Evolutionary conservation across 1,140 invertebrate genomes (phyloP).

Genomic region (Archegozetes longisetosus): DNA sequence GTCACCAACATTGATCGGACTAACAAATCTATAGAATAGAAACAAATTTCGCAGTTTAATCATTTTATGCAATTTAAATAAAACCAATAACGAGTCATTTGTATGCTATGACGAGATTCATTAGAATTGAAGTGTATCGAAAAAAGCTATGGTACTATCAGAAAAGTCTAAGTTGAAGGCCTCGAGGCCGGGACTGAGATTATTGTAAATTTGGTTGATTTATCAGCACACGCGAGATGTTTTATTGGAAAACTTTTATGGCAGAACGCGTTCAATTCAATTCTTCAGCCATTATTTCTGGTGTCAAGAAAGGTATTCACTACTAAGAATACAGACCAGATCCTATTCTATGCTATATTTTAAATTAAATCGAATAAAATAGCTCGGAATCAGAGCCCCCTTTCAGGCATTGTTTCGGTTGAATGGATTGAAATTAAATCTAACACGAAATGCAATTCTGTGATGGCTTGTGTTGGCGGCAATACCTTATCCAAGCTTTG

Average conservation of each 20-base stretch:
- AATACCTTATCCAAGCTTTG: background rate
- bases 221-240: background rate
- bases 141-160: too few relatives aligned
- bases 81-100: too few relatives aligned
- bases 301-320: background rate
- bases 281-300: background rate
- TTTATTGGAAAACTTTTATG: background rate
- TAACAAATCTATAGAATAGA: too few relatives aligned
- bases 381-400: background rate
- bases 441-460: background rate
- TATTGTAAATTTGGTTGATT: background rate
- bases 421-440: background rate
- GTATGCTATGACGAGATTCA: too few relatives aligned
- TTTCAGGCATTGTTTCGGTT: background rate
- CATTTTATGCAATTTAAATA: too few relatives aligned
- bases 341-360: background rate
- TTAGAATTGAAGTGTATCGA: too few relatives aligned
- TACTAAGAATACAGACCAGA: background rate
- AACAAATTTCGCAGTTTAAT: too few relatives aligned
- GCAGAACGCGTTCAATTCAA: background rate
- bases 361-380: background rate
- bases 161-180: background rate
- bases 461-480: background rate
- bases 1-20: background rate
- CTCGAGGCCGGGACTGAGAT: background rate